Conservation (phyloP, 2,888 invertebrate genomes). For the Corythucha ciliata region DNA sequence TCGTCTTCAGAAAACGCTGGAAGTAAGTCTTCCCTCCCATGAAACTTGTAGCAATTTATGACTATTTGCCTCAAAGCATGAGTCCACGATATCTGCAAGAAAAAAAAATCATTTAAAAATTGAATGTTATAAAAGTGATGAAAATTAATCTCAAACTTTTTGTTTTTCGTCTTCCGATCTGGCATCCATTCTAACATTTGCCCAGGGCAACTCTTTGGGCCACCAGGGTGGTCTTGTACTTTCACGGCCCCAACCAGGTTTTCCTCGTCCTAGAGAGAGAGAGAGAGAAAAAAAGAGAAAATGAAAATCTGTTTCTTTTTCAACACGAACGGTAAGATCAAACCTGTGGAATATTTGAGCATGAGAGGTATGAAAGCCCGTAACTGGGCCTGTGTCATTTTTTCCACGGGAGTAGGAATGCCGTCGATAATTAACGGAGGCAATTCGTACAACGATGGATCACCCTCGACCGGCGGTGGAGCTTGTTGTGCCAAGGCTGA, state of each 20-base stretch:
- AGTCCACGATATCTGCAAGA: constrained; percentile 87
- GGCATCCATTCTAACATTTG: constrained; percentile 95
- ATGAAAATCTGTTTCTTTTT: not conserved
- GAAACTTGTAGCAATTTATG: constrained; percentile 96
- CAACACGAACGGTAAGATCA: no score
- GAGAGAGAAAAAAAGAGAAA: not conserved
- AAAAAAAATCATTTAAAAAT: constrained; percentile 9
- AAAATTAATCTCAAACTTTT: constrained; percentile 46
- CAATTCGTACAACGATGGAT: constrained; percentile 87
- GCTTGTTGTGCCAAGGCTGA: constrained; percentile 86
- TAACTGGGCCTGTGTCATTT: constrained; percentile 97
- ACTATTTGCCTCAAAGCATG: constrained; percentile 93
- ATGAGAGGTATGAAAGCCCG: constrained; percentile 94
- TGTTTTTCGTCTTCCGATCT: constrained; percentile 93
- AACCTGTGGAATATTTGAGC: constrained; percentile 92
- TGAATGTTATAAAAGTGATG: not conserved
- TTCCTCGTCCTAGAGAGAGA: constrained; percentile 57
- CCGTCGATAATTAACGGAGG: constrained; percentile 95
- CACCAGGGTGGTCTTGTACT: constrained; percentile 95
- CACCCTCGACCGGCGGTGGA: constrained; percentile 76
- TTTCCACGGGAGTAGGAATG: constrained; percentile 95
- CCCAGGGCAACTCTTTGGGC: constrained; percentile 97
- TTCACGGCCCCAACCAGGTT: constrained; percentile 96
- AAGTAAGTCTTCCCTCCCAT: constrained; percentile 87
- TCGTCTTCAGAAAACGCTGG: constrained; percentile 91